phyloP scores from a whole-genome alignment of 2,888 invertebrate species.

The Oligia latruncula region DNA sequence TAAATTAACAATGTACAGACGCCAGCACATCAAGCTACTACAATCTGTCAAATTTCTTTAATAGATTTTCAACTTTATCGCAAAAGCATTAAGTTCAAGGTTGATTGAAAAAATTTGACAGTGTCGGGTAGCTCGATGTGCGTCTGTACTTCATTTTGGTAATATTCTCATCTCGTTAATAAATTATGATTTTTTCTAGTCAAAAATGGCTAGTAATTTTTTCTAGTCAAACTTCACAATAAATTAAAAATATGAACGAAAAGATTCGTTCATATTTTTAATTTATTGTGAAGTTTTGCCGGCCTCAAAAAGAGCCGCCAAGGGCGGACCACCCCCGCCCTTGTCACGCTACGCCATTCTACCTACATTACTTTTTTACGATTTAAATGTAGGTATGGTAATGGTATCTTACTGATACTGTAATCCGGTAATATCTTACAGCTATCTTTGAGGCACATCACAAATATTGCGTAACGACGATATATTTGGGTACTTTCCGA shows the following conservation, averaged over 20 bases:
- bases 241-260: too few relatives aligned
- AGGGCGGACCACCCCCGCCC: too few relatives aligned
- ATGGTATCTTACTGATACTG: conserved; percentile 18
- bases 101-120: too few relatives aligned
- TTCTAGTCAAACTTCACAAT: too few relatives aligned
- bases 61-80: too few relatives aligned
- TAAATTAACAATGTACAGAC: too few relatives aligned
- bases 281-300: neutral
- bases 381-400: neutral
- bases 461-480: conserved; percentile 19
- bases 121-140: too few relatives aligned
- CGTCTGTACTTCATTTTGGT: neutral
- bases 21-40: too few relatives aligned
- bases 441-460: conserved; percentile 5
- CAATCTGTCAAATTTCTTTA: too few relatives aligned
- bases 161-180: neutral
- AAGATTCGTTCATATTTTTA: neutral
- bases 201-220: too few relatives aligned
- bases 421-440: conserved; percentile 28
- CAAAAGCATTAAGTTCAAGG: too few relatives aligned
- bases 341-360: neutral
- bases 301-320: neutral
- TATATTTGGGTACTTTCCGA: conserved; percentile 12
- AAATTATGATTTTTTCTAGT: too few relatives aligned
- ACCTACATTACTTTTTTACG: neutral